phyloP scores from a whole-genome alignment of 1,140 invertebrate species.

The Hyposmocoma kahamanoa region DNA sequence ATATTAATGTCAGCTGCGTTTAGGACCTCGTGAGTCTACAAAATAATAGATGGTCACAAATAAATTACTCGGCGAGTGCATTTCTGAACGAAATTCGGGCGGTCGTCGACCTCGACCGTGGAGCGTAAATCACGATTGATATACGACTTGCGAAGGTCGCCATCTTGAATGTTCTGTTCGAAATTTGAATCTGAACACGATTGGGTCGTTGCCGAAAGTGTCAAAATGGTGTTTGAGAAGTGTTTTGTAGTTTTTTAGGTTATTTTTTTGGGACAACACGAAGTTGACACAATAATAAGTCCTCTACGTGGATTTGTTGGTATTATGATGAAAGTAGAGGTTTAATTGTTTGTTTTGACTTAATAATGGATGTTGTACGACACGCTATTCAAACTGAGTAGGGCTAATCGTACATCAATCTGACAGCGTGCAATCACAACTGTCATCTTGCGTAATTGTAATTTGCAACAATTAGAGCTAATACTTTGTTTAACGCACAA shows the following conservation, averaged over 20 bases:
- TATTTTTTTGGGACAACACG: too few relatives aligned
- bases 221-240: slow-evolving; percentile 40
- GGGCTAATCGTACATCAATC: slow-evolving; percentile 32
- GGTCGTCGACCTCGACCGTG: slow-evolving; percentile 68
- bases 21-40: slow-evolving; percentile 72
- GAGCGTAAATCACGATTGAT: slow-evolving; percentile 68
- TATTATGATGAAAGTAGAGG: too few relatives aligned
- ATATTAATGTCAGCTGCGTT: slow-evolving; percentile 73
- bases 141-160: slow-evolving; percentile 65
- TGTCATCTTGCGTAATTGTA: slow-evolving; percentile 22
- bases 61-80: slow-evolving; percentile 69
- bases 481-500: slow-evolving; percentile 21
- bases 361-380: not conserved
- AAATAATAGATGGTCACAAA: slow-evolving; percentile 73
- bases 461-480: slow-evolving; percentile 34
- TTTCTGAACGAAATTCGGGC: slow-evolving; percentile 70
- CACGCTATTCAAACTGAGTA: not conserved
- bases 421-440: slow-evolving; percentile 20
- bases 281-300: too few relatives aligned
- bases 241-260: too few relatives aligned
- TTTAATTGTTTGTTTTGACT: too few relatives aligned
- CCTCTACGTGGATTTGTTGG: too few relatives aligned
- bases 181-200: slow-evolving; percentile 62
- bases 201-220: slow-evolving; percentile 46
- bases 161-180: slow-evolving; percentile 64